Evolutionary conservation across 2,888 invertebrate genomes (phyloP), one percentile per base, ranked within the genome.

Genomic region (Monopis laevigella): DNA sequence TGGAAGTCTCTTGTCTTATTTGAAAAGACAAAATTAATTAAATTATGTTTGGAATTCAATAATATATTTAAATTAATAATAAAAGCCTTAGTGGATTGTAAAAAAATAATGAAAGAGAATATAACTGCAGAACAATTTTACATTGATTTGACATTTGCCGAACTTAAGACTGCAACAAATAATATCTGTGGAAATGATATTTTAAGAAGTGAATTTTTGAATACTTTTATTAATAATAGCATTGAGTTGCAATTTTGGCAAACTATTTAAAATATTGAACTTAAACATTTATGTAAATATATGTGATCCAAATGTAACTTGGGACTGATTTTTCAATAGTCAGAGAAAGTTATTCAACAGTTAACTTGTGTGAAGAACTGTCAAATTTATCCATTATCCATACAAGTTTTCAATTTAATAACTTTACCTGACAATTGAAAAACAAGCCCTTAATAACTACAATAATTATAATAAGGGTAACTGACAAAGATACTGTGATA

Each of bases 111-210:
- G 2, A 52, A 55, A 43, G 65, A 71, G 36, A 55, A 65, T 40
- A 65, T 77, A 62, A 71, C 71, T 0, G 49, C 63, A 0, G 66
- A 74, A 42, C 69, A 52, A 39, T 77, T 74, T 59, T 75, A 77
- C 46, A 65, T 77, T 40, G 78, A 82, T 47, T 60, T 88, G 18
- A 66, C 70, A 44, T 84, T 82, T 54, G 59, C 68, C 1, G 75
- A 84, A 52, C 58, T 88, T 42, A 54, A 70, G 2, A 51, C 52
- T 21, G 53, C 82, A 24, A 60, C 84, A 1, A 63, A 62, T 49
- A 65, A 51, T 44, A 60, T 87, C 18, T 66, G 70, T 46, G 53
- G 56, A 39, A 59, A 69, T 61, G 47, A 64, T 45, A 52, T 52
- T 51, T 47, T 84, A 13, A 74, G 67, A 51, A 51, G 67, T 13